Conservation (phyloP, 2,888 invertebrate species). For the Diarsia brunnea region DNA sequence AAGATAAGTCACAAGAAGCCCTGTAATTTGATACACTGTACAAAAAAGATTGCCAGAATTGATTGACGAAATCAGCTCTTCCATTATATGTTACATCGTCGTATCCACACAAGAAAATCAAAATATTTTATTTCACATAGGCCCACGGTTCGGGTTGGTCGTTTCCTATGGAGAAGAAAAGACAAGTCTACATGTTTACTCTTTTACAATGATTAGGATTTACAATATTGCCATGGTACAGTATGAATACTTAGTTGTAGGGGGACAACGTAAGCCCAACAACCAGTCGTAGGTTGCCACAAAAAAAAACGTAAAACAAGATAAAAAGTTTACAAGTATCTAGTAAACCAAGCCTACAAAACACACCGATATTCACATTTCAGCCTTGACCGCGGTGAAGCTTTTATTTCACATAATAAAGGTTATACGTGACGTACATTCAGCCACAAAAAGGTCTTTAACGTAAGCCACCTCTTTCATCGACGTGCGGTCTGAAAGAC, state of each 20-base stretch:
- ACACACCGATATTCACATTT: slow-evolving; percentile 43
- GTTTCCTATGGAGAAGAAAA: no score
- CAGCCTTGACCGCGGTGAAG: slow-evolving; percentile 64
- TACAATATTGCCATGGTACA: no score
- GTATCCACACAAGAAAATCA: slow-evolving; percentile 14
- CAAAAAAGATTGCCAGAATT: slow-evolving; percentile 41
- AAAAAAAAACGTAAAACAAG: no score
- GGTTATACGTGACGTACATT: slow-evolving; percentile 62
- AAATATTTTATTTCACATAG: no score
- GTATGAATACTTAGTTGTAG: no score
- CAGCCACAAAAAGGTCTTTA: slow-evolving; percentile 53
- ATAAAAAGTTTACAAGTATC: no score
- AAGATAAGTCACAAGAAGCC: slow-evolving; percentile 27
- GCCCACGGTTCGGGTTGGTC: no score
- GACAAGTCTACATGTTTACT: no score
- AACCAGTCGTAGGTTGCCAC: no score
- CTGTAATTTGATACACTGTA: slow-evolving; percentile 33
- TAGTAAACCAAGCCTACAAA: no score
- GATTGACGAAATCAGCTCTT: slow-evolving; percentile 48
- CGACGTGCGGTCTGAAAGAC: slow-evolving; percentile 47
- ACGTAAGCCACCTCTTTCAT: slow-evolving; percentile 55
- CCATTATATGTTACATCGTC: slow-evolving; percentile 48
- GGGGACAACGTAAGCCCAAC: no score
- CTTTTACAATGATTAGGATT: no score
- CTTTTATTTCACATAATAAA: slow-evolving; percentile 64